Conservation (phyloP, 1,140 invertebrate genomes). For the Aphis gossypii region DNA sequence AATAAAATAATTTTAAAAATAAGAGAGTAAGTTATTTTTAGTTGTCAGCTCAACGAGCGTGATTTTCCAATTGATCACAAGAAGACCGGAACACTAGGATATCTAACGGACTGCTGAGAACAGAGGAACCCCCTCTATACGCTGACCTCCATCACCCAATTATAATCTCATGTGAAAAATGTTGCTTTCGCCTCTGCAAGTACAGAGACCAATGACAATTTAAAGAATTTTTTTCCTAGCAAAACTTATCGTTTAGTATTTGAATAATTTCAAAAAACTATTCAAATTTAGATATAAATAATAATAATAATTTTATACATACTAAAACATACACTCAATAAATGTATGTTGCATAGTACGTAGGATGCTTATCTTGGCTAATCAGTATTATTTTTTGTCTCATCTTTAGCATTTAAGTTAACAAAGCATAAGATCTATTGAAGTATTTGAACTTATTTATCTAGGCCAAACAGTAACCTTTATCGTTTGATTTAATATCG, state of each 20-base stretch:
- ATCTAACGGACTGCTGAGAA: conserved; percentile 18
- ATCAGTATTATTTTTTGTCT: background rate
- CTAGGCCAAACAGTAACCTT: background rate
- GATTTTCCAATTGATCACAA: conserved; percentile 30
- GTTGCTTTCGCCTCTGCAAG: conserved; percentile 7
- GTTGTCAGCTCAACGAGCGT: background rate
- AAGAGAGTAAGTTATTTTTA: background rate
- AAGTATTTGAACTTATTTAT: background rate
- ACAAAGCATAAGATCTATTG: background rate
- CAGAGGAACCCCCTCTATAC: background rate
- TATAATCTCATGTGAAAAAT: background rate
- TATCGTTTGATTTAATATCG: background rate
- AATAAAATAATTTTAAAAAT: background rate
- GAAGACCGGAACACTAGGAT: background rate
- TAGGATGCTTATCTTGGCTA: background rate
- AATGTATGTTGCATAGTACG: background rate
- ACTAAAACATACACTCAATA: background rate
- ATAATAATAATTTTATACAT: background rate
- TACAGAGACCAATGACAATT: background rate
- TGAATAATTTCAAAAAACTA: background rate
- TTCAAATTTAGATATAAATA: background rate
- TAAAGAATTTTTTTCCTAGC: background rate
- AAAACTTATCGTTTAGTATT: background rate
- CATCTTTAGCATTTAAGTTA: background rate
- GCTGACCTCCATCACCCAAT: conserved; percentile 7